Evolutionary conservation across 1,140 invertebrate species (phyloP), one percentile per base, ranked within the genome.

Genomic region (Tetragnatha versicolor): DNA sequence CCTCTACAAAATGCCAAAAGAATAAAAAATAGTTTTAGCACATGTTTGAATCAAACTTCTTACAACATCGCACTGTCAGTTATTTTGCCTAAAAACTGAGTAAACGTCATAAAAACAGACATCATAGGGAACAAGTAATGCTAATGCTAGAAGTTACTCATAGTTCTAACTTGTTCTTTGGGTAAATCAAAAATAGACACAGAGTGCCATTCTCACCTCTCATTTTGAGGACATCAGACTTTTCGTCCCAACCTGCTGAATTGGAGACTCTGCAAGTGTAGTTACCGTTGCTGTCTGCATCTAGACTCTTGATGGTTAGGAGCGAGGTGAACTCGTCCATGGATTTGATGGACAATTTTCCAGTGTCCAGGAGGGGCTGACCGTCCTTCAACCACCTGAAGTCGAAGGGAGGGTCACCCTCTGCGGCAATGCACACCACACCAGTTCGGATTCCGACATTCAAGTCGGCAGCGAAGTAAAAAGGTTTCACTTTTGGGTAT

Each of bases 401-500:
- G 7, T 79, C 25, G 35, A 83, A 80, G 12, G 82, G 82, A 6
- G 72, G 60, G 73, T 83, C 82, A n/a, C 82, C 82, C 33, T 78
- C 79, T n/a, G 61, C 49, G 1, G 83, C 72, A 2, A 63, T 31
- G 39, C 82, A 83, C 25, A 90, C 89, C 35, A 92, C 85, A 81
- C 88, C 87, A 37, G 87, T 87, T 80, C 88, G 87, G 72, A 88
- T 92, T 45, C 92, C 92, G 82, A 91, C 89, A 51, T 90, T 88
- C 66, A 92, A 90, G 27, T 90, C 89, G 17, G 35, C 29, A 2
- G 81, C 27, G 58, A 83, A 82, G n/a, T 70, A 75, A 20, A 82
- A 79, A 45, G 80, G 76, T 31, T 66, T 61, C 31, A 83, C 78
- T 31, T 39, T 39, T 22, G 80, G 81, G n/a, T n/a, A n/a, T n/a